Evolutionary conservation across 1,140 invertebrate genomes (phyloP).

Genomic region (Bombus vancouverensis): DNA sequence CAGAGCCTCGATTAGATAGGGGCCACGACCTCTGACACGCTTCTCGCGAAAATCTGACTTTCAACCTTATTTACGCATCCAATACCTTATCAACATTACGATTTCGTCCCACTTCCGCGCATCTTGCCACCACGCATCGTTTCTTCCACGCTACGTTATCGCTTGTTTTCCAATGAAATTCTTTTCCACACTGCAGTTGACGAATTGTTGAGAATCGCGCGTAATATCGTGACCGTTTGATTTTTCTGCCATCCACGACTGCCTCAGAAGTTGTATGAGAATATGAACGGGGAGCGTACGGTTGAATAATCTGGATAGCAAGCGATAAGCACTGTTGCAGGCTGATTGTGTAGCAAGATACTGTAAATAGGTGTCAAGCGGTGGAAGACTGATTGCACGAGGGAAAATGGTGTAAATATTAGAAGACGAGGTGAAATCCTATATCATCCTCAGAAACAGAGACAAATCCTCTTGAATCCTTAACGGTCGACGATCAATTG

Average conservation of each 20-base stretch:
- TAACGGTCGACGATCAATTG: neutral
- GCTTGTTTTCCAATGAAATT: no score
- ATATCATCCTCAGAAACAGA: neutral
- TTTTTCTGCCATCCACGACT: no score
- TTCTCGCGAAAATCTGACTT: neutral
- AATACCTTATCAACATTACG: neutral
- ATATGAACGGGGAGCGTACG: neutral
- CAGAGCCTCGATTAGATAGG: neutral
- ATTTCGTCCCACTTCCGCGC: no score
- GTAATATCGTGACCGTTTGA: neutral
- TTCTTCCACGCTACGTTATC: no score
- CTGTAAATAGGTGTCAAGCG: neutral
- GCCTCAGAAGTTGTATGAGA: neutral
- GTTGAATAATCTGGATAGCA: neutral
- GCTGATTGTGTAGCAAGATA: neutral
- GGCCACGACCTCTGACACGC: conserved; percentile 27
- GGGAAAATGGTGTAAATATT: neutral
- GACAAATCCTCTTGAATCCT: neutral
- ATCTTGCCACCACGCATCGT: no score
- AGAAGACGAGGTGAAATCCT: neutral
- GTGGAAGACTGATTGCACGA: neutral
- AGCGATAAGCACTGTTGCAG: neutral
- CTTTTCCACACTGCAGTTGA: no score
- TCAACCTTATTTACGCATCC: neutral
- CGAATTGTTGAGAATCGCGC: no score